Evolutionary conservation across 2,113 vertebrate species (phyloP).

Genomic region (Muscicapa adusta): DNA sequence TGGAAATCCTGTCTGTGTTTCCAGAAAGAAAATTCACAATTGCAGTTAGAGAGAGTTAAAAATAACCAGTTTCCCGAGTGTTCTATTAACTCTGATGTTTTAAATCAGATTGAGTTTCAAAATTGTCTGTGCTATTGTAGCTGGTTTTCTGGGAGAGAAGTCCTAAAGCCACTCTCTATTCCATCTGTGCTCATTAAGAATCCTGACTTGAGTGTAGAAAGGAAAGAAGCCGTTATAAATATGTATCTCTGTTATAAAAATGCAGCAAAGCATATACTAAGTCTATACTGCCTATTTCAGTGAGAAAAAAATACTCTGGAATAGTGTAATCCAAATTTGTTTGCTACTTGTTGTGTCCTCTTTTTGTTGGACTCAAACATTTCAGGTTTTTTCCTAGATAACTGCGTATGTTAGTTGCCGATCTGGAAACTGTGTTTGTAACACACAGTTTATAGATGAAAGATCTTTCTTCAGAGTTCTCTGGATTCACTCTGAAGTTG

Average conservation of each 20-base stretch:
- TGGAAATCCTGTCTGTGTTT: neutral
- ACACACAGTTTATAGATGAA: neutral
- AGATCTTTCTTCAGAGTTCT: neutral
- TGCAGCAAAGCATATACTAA: neutral
- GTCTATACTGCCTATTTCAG: neutral
- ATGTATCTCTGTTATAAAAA: neutral
- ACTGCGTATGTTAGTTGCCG: fast-evolving
- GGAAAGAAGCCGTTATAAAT: neutral
- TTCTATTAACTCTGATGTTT: neutral
- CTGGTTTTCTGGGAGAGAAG: neutral
- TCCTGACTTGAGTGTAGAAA: neutral
- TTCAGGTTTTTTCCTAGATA: neutral
- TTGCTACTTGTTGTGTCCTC: neutral
- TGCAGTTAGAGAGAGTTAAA: neutral
- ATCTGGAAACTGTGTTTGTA: neutral
- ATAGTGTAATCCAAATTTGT: neutral
- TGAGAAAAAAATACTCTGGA: neutral
- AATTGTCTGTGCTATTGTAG: neutral
- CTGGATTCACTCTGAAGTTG: neutral
- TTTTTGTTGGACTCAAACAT: neutral
- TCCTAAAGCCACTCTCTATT: neutral
- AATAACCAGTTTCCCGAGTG: neutral
- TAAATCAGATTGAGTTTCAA: neutral
- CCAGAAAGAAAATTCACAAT: neutral
- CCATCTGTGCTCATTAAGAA: neutral